These are phyloP conservation scores for Phaethornis superciliosus DNA, from an alignment of 2,113 vertebrate genomes.

Conservation along the genomic window DNA sequence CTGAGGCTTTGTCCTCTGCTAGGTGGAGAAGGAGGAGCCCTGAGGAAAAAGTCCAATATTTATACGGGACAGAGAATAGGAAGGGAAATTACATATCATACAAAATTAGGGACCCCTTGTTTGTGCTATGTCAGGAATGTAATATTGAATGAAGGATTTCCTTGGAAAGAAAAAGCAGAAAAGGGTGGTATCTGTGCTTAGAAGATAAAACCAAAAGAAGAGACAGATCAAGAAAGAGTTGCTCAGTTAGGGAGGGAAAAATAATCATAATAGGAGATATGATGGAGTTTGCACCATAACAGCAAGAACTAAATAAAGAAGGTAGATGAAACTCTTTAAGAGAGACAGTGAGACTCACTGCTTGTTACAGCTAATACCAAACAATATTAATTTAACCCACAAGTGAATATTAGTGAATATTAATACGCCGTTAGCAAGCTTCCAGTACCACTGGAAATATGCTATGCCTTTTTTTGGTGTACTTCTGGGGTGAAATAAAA, in stretches of 20 bases:
- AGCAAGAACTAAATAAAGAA: not conserved
- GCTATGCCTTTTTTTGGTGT: not conserved
- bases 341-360: not conserved
- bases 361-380: not conserved
- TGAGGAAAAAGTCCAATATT: not conserved
- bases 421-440: constrained; percentile 7
- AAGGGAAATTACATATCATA: not conserved
- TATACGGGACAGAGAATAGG: not conserved
- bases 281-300: not conserved
- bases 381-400: not conserved
- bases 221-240: not conserved
- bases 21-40: not conserved
- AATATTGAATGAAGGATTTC: not conserved
- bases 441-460: not conserved
- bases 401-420: constrained; percentile 35
- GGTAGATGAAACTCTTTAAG: not conserved
- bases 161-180: not conserved
- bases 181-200: not conserved
- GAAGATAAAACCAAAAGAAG: not conserved
- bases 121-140: not conserved
- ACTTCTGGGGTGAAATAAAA: constrained; percentile 16
- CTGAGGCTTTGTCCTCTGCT: no score
- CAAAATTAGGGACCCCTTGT: not conserved
- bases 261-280: not conserved
- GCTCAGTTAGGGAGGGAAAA: not conserved